Base-by-base conservation (phyloP, 2,113 vertebrate genomes). In the Condylura cristata region DNA sequence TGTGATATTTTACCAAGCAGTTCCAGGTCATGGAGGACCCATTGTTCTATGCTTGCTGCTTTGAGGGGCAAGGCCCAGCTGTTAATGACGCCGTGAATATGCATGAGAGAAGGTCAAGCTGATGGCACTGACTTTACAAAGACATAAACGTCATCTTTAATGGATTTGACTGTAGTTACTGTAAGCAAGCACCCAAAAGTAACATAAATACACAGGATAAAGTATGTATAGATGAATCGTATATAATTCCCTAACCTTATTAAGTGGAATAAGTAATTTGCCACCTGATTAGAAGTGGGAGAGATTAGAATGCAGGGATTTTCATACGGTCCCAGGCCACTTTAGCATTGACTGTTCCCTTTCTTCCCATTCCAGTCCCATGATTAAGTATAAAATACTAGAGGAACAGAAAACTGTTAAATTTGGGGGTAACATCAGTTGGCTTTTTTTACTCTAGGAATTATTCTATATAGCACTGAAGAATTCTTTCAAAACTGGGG, bases 11-110 rank as follows among this genome's bases (percentile, higher is more conserved):
- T 70, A 76, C 58, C 20, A 68, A 0, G 0, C 14, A 88, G 48
- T 90, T 79, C 70, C 46, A 37, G 65, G 72, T 89, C 60, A 60
- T 4, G 6, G 26, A 22, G 5, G 65, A 63, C 51, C 93, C 26
- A 44, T 78, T 84, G 28, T 26, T 92, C 68, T 89, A 1, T 65
- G 66, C 37, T 56, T 81, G 80, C 48, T 81, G 4, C 72, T 91
- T 92, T 83, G 80, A 87, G 80, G 58, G 72, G 6, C n/a, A 48
- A 60, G 41, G 46, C 8, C 76, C 63, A 6, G 7, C 51, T 81
- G 53, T 58, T 88, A 95, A 95, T 82, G 70, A 71, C 11, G 85
- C 24, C 3, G 68, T 86, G 63, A 96, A 97, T 93, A 97, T 96
- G 75, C 53, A 91, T 71, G 48, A 92, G 71, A 48, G 81, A 80